phyloP scores from a whole-genome alignment of 2,113 vertebrate species.

The Merops nubicus region DNA sequence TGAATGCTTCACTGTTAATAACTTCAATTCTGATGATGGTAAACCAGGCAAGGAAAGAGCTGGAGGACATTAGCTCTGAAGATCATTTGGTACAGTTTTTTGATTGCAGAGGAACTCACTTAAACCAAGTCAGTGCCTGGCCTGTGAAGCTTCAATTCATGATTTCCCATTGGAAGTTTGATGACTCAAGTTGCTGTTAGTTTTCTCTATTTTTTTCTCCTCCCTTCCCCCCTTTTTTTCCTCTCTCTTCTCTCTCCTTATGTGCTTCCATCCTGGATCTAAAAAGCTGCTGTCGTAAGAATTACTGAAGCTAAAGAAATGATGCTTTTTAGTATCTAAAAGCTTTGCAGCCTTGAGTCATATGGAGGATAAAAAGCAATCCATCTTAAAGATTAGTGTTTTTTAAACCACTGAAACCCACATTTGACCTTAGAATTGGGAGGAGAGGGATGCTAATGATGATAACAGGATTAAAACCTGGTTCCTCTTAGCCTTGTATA shows the following conservation, averaged over 20 bases:
- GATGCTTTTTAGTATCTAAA: constrained; percentile 7
- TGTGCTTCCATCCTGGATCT: not conserved
- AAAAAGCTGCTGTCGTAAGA: constrained; percentile 24
- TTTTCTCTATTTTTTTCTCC: not conserved
- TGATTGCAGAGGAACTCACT: not conserved
- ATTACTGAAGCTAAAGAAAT: not conserved
- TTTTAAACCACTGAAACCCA: not conserved
- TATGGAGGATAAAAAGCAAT: constrained; percentile 13
- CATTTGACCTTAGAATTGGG: not conserved
- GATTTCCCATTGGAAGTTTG: not conserved
- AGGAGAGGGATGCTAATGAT: not conserved
- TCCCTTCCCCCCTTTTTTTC: too few species aligned
- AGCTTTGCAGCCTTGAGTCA: constrained; percentile 5
- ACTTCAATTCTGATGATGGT: not conserved
- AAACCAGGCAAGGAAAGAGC: not conserved
- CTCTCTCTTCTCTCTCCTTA: not conserved
- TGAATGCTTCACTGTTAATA: not conserved
- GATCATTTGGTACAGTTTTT: not conserved
- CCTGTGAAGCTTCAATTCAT: not conserved
- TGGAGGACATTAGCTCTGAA: not conserved
- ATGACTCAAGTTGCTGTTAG: not conserved
- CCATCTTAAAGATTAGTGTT: not conserved
- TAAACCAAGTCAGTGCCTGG: not conserved
- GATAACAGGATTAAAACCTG: not conserved
- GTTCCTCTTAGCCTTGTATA: not conserved